Conservation (phyloP, 64 coral and sea anemone species). For the Pachyseris speciosa region DNA sequence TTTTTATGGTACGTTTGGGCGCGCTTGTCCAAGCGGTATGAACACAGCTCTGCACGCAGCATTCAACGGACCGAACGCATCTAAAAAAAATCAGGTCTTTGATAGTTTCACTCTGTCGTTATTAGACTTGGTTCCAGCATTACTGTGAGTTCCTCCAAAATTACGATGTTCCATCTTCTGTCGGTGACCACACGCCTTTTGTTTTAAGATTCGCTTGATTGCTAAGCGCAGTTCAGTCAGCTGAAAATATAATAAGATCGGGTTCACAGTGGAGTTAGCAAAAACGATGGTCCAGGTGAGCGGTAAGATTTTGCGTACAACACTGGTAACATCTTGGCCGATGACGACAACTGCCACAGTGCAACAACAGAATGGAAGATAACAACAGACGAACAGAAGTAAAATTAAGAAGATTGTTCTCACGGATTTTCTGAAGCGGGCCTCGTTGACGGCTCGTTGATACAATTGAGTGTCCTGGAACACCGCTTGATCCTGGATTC, state of each 20-base stretch:
- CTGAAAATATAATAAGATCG: background rate
- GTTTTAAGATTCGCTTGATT: background rate
- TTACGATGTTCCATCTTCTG: background rate
- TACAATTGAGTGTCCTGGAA: background rate
- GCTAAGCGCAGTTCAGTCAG: background rate
- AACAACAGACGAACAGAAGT: background rate
- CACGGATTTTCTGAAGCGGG: constrained; percentile 5
- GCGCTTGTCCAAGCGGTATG: no score
- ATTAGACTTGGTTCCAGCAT: no score
- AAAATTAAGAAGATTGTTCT: constrained; percentile 8
- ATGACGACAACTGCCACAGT: background rate
- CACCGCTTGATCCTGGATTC: background rate
- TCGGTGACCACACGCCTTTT: background rate
- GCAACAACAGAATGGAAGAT: background rate
- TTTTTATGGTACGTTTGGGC: no score
- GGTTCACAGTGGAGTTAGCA: background rate
- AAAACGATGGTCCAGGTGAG: background rate
- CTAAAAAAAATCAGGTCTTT: no score
- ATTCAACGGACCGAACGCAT: no score
- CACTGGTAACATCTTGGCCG: background rate
- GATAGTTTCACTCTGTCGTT: no score
- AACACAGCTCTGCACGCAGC: no score
- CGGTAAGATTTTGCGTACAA: background rate
- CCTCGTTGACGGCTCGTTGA: background rate
- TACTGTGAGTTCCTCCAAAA: no score